Percentiles rank a stretch among this genome's conserved stretches.
Conservation (phyloP, 2,797 vertebrate genomes). For the Valencia hispanica region DNA sequence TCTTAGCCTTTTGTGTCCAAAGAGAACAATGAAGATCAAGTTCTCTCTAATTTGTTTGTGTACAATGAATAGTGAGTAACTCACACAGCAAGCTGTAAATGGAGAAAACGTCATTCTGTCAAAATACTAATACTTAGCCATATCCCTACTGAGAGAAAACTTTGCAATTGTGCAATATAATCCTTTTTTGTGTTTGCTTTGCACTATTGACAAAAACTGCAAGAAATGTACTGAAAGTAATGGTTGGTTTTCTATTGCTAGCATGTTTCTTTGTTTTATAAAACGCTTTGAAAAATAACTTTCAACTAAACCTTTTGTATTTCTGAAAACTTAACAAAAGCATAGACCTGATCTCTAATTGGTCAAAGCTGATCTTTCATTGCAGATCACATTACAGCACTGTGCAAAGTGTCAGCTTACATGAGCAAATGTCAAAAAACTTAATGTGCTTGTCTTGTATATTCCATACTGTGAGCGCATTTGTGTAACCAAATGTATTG, state of each 20-base stretch:
- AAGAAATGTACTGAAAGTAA: slow-evolving; percentile 45
- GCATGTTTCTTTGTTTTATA: neutral
- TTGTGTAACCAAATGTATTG: slow-evolving; percentile 19
- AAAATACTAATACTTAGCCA: slow-evolving; percentile 41
- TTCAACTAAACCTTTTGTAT: neutral
- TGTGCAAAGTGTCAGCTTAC: neutral
- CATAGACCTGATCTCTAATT: neutral
- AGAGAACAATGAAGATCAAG: slow-evolving; percentile 37
- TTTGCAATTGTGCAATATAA: slow-evolving; percentile 53
- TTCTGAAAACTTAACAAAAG: neutral
- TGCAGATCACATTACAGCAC: slow-evolving; percentile 1
- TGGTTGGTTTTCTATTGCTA: slow-evolving; percentile 20
- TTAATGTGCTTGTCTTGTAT: neutral
- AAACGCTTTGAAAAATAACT: slow-evolving; percentile 11
- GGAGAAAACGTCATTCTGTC: slow-evolving; percentile 38
- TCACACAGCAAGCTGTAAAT: slow-evolving; percentile 43
- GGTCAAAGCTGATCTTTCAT: neutral
- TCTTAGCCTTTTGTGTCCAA: slow-evolving; percentile 35
- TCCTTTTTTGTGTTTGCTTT: slow-evolving; percentile 53
- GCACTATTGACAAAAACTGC: slow-evolving; percentile 51
- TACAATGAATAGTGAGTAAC: slow-evolving; percentile 54
- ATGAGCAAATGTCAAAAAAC: slow-evolving; percentile 4
- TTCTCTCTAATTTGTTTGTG: slow-evolving; percentile 27
- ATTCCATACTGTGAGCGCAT: slow-evolving; percentile 2
- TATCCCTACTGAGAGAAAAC: slow-evolving; percentile 40